Evolutionary conservation across 2,888 invertebrate species (phyloP), one percentile per base, ranked within the genome.

Genomic region (Prostheceraeus crozeri): DNA sequence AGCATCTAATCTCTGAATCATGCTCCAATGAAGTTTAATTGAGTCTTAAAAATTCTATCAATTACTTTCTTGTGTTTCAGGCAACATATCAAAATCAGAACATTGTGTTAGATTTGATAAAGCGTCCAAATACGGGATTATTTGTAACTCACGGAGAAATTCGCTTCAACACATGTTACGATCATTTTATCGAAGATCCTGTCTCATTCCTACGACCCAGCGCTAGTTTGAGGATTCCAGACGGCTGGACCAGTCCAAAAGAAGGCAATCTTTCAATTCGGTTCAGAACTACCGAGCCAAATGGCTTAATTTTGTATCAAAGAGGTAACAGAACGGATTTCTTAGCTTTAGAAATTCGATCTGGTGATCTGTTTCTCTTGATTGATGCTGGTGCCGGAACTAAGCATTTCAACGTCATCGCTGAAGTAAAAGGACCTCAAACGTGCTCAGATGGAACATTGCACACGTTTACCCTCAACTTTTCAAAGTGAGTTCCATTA

Each of bases 231-330:
- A 33, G 33, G 14, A 23, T 59, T 27, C 36, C 19, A 4, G 35
- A 35, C 21, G 57, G 57, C 16, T 36, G 59, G 55, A 58, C 35
- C 14, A 86, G 87, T 1, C 85, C 87, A 71, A 85, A 86, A 72
- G 84, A 67, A 25, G 90, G 90, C 62, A 86, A 86, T 27, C 85
- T 93, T 71, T 85, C 88, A 40, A 88, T 93, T 79, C 89, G 91
- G 79, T 89, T 96, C 72, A 84, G 91, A 63, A 94, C 94, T 46
- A 89, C 87, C 74, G 93, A 94, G 76, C 85, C 88, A 4, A 89
- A 93, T 72, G 94, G 94, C 23, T 81, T 96, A 66, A 83, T 96
- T 58, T 83, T 94, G 73, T 87, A 89, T 36, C 57, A 57, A 28
- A 35, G 46, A 10, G 59, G 40, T 35, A 21, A 65, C 36, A 40